phyloP scores from a whole-genome alignment of 2,113 vertebrate genomes.

The Erythrolamprus reginae region DNA sequence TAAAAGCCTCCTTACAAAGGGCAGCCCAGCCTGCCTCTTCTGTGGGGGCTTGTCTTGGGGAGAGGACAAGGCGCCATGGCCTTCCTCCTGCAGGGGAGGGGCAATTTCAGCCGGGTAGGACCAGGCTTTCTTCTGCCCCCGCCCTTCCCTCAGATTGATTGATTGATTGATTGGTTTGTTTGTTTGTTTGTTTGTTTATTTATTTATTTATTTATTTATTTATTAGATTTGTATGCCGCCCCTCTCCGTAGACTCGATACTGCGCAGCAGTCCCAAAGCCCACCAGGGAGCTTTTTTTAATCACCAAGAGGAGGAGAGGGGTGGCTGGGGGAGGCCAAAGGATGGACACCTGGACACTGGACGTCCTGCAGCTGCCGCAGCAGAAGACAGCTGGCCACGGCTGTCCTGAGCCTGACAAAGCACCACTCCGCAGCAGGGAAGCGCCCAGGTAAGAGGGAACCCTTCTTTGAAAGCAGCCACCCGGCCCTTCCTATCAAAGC shows the following conservation, averaged over 20 bases:
- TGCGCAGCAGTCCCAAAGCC: neutral
- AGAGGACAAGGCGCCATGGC: neutral
- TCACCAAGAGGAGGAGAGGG: neutral
- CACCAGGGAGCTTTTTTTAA: neutral
- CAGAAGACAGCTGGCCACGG: neutral
- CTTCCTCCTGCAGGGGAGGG: neutral
- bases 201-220: too few relatives aligned
- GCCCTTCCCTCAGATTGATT: neutral
- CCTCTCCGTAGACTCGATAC: too few relatives aligned
- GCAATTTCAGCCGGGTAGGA: neutral
- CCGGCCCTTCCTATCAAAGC: conserved; percentile 58
- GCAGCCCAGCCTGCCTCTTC: neutral
- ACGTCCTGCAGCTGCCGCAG: neutral
- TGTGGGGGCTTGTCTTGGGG: neutral
- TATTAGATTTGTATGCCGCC: too few relatives aligned
- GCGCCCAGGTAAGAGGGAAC: conserved; percentile 20
- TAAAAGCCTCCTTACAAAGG: neutral
- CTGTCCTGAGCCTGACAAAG: neutral
- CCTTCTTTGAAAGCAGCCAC: conserved; percentile 20
- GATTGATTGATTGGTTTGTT: too few relatives aligned
- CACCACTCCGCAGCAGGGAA: neutral
- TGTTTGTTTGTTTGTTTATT: too few relatives aligned
- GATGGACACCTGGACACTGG: neutral
- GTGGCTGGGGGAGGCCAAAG: neutral
- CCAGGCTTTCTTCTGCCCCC: neutral